phyloP scores from a whole-genome alignment of 2,113 vertebrate genomes.

The Sylvicapra grimmia region DNA sequence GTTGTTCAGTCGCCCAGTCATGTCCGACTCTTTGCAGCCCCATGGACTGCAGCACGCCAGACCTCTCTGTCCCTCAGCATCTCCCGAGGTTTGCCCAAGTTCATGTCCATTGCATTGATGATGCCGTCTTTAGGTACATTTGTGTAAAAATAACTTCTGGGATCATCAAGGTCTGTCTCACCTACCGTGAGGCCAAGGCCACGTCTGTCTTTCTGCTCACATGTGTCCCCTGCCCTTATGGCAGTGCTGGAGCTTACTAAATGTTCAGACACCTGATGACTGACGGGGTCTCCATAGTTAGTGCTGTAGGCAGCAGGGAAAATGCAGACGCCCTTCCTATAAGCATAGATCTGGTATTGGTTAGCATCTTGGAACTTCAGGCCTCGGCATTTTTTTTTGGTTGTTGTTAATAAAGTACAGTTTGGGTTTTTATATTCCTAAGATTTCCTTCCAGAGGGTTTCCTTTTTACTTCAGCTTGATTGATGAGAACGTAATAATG shows the following conservation, averaged over 20 bases:
- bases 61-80: too few relatives aligned
- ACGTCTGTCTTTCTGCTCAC: background rate
- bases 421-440: background rate
- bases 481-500: background rate
- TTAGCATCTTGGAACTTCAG: background rate
- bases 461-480: background rate
- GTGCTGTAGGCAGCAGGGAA: background rate
- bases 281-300: too few relatives aligned
- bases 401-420: background rate
- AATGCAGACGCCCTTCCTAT: accelerated
- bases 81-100: too few relatives aligned
- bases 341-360: background rate
- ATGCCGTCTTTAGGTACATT: background rate
- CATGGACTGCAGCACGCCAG: too few relatives aligned
- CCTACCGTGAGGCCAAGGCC: background rate
- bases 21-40: background rate
- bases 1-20: background rate
- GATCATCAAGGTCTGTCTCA: background rate
- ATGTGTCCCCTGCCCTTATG: background rate
- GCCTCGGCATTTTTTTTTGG: background rate
- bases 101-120: too few relatives aligned
- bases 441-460: background rate
- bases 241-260: background rate
- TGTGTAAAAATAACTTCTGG: background rate
- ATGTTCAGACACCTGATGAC: background rate